phyloP scores from a whole-genome alignment of 2,888 invertebrate species.

The Sipha maydis region DNA sequence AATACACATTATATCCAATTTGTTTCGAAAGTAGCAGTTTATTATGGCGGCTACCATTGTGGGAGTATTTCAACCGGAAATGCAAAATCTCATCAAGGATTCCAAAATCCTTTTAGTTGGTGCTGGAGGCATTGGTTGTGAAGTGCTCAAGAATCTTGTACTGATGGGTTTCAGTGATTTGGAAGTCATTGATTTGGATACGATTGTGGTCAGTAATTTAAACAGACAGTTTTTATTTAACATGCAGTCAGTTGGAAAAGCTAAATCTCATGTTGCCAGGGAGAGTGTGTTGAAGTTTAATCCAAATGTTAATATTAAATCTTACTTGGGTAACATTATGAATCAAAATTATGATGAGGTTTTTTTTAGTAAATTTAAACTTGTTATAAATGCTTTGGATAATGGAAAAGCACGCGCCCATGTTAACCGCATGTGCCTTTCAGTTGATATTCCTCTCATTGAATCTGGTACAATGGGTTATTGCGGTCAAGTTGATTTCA shows the following conservation, averaged over 20 bases:
- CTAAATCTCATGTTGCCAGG: slow-evolving; percentile 91
- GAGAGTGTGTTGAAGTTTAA: slow-evolving; percentile 90
- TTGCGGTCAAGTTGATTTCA: slow-evolving; percentile 92
- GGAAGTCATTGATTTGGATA: slow-evolving; percentile 98
- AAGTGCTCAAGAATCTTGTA: slow-evolving; percentile 96
- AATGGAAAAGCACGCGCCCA: slow-evolving; percentile 96
- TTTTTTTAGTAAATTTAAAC: slow-evolving; percentile 89
- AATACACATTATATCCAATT: not conserved
- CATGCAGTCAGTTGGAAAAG: slow-evolving; percentile 96
- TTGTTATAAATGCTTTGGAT: slow-evolving; percentile 97
- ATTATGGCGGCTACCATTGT: slow-evolving; percentile 74
- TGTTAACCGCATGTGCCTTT: slow-evolving; percentile 98
- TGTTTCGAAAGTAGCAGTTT: not conserved
- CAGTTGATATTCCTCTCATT: slow-evolving; percentile 91
- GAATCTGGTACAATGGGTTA: slow-evolving; percentile 99
- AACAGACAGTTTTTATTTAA: slow-evolving; percentile 99
- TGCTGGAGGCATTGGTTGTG: slow-evolving; percentile 99
- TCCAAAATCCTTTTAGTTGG: slow-evolving; percentile 89
- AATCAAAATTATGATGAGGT: slow-evolving; percentile 73
- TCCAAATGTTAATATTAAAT: slow-evolving; percentile 86
- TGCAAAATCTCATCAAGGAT: slow-evolving; percentile 75
- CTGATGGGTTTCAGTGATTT: slow-evolving; percentile 92
- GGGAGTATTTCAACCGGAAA: slow-evolving; percentile 75
- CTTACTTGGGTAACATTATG: slow-evolving; percentile 93
- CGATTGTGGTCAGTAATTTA: slow-evolving; percentile 98